Conservation (phyloP, 2,888 invertebrate genomes). For the Lasiommata megera region DNA sequence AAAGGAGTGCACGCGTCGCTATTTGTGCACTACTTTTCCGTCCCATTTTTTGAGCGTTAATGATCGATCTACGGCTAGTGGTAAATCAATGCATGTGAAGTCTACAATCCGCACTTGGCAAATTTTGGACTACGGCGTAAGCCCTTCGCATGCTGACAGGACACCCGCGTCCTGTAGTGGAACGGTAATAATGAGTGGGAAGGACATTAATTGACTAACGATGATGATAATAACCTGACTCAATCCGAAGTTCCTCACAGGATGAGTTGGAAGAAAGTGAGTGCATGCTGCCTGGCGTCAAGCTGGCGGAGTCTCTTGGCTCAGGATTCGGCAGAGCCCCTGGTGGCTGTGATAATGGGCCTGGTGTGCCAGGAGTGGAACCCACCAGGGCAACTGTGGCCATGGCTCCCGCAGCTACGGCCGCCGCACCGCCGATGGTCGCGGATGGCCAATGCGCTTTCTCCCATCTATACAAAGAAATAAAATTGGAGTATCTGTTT, state of each 20-base stretch:
- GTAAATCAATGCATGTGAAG: no score
- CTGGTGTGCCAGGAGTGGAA: slow-evolving; percentile 43
- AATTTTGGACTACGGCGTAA: no score
- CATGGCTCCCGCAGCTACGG: slow-evolving; percentile 68
- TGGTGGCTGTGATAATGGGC: slow-evolving; percentile 27
- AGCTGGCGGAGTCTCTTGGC: slow-evolving; percentile 77
- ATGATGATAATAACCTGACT: slow-evolving; percentile 48
- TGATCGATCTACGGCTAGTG: no score
- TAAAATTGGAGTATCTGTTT: background rate
- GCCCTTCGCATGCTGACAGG: no score
- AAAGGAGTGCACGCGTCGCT: no score
- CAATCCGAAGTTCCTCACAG: slow-evolving; percentile 83
- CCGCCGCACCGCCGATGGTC: slow-evolving; percentile 67
- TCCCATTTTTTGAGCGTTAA: no score
- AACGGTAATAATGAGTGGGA: no score
- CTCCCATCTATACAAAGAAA: slow-evolving; percentile 84
- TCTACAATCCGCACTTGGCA: no score
- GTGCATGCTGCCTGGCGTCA: slow-evolving; percentile 82
- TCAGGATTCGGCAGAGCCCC: slow-evolving; percentile 62
- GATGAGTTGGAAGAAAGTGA: slow-evolving; percentile 88
- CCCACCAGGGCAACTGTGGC: slow-evolving; percentile 76
- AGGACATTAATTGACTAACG: background rate
- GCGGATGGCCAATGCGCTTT: slow-evolving; percentile 82
- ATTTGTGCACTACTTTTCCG: no score
- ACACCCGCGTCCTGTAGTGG: no score